A percentile compares a stretch with the other conserved stretches of the same genome.
These are phyloP conservation scores for Argya squamiceps DNA, from an alignment of 2,797 vertebrate genomes.

Conservation along the genomic window DNA sequence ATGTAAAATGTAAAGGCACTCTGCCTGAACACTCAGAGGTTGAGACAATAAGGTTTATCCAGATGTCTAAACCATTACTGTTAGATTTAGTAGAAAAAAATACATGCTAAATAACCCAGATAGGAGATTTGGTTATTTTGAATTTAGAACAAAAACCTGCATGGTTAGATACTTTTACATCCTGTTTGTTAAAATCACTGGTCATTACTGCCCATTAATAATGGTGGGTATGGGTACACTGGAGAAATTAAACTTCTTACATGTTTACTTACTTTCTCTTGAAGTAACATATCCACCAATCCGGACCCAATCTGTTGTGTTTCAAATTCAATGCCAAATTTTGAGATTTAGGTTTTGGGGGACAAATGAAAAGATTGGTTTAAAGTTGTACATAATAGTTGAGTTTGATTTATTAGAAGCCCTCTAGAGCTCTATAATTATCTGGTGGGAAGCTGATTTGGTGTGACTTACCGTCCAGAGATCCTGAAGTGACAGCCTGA, in stretches of 20 bases:
- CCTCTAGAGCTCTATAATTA: conserved; percentile 48
- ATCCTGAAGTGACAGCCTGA: conserved; percentile 74
- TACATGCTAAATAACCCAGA: not conserved
- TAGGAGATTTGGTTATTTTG: not conserved
- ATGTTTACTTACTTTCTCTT: conserved; percentile 69
- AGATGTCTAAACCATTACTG: not conserved
- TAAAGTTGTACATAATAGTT: conserved; percentile 32
- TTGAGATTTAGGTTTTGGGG: conserved; percentile 26
- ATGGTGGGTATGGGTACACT: conserved; percentile 71
- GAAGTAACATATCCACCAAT: conserved; percentile 75
- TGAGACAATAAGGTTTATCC: not conserved
- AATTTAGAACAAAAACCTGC: not conserved
- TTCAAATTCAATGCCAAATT: not conserved
- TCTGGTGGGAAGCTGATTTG: conserved; percentile 68
- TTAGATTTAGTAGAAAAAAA: not conserved
- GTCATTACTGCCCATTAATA: conserved; percentile 38
- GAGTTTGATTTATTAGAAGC: conserved; percentile 52
- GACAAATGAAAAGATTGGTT: not conserved
- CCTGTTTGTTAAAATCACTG: not conserved
- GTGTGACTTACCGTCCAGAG: conserved; percentile 68
- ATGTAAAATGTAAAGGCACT: not conserved
- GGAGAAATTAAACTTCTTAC: conserved; percentile 62
- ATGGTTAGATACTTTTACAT: not conserved
- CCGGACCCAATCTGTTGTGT: conserved; percentile 41
- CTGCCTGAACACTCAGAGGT: not conserved